Percentiles rank a stretch among this genome's conserved stretches.
Conservation (phyloP, 1,140 invertebrate species). For the Drosophila mojavensis region DNA sequence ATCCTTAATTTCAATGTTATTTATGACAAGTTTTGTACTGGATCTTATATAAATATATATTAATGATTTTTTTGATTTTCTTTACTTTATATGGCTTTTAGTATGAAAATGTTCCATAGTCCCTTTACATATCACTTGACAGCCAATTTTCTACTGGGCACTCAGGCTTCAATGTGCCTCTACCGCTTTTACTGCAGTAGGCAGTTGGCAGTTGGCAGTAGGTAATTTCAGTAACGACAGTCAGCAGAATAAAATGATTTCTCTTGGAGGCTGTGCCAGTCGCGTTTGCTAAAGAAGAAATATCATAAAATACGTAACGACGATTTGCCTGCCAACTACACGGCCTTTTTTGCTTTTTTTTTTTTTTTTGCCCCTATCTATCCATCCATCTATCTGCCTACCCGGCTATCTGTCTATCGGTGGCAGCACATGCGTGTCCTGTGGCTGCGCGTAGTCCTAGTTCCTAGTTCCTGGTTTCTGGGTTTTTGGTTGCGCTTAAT, state of each 20-base stretch:
- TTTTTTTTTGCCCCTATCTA: neutral
- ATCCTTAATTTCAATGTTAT: too few relatives aligned
- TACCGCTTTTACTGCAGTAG: constrained; percentile 12
- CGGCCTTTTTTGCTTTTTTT: neutral
- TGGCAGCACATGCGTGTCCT: constrained; percentile 53
- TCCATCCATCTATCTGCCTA: constrained; percentile 14
- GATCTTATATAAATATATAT: too few relatives aligned
- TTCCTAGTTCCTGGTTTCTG: constrained; percentile 35
- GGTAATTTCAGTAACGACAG: constrained; percentile 77
- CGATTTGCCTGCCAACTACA: constrained; percentile 62
- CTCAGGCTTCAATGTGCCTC: neutral
- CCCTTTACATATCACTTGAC: too few relatives aligned
- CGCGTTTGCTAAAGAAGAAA: constrained; percentile 56
- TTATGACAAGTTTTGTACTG: too few relatives aligned
- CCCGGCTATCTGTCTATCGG: constrained; percentile 23
- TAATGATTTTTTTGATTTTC: too few relatives aligned
- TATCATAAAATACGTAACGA: constrained; percentile 77
- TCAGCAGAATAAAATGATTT: constrained; percentile 79
- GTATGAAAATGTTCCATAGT: too few relatives aligned
- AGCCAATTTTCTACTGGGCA: constrained; percentile 55
- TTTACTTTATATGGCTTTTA: too few relatives aligned
- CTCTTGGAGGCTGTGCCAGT: constrained; percentile 33
- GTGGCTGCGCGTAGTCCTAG: constrained; percentile 56
- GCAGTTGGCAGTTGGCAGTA: constrained; percentile 10
- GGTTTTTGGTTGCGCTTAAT: constrained; percentile 1